These are phyloP conservation scores for Physocephala rufipes DNA, from an alignment of 2,888 invertebrate species.

Conservation along the genomic window DNA sequence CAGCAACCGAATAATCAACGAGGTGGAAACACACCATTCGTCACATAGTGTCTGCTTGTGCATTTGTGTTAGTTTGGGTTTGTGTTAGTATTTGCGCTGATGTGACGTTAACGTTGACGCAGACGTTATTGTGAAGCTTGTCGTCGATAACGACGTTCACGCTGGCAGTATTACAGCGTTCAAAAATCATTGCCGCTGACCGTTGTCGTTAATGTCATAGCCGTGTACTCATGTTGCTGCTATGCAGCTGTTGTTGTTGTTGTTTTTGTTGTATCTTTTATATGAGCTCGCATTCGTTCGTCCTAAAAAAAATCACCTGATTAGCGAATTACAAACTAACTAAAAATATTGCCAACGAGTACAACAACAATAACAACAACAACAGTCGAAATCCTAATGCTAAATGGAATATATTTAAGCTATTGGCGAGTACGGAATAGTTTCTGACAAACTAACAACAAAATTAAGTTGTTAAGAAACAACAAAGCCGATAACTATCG, in stretches of 20 bases:
- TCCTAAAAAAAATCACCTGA: too few relatives aligned
- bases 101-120: constrained; percentile 35
- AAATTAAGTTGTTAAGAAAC: background rate
- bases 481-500: background rate
- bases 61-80: too few relatives aligned
- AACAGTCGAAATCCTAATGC: too few relatives aligned
- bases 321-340: too few relatives aligned
- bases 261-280: constrained; percentile 11
- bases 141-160: constrained; percentile 29
- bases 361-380: too few relatives aligned
- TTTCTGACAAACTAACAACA: too few relatives aligned
- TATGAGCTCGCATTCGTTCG: background rate
- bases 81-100: constrained; percentile 30
- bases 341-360: too few relatives aligned
- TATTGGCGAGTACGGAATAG: too few relatives aligned
- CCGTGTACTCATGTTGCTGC: too few relatives aligned
- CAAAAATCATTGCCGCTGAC: constrained; percentile 14
- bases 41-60: background rate
- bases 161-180: constrained; percentile 38
- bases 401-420: too few relatives aligned
- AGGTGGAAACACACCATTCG: background rate
- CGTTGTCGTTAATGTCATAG: too few relatives aligned
- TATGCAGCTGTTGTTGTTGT: constrained; percentile 9
- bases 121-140: constrained; percentile 31
- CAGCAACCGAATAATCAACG: background rate